Conservation (phyloP, 2,113 vertebrate genomes). For the Actenoides hombroni region DNA sequence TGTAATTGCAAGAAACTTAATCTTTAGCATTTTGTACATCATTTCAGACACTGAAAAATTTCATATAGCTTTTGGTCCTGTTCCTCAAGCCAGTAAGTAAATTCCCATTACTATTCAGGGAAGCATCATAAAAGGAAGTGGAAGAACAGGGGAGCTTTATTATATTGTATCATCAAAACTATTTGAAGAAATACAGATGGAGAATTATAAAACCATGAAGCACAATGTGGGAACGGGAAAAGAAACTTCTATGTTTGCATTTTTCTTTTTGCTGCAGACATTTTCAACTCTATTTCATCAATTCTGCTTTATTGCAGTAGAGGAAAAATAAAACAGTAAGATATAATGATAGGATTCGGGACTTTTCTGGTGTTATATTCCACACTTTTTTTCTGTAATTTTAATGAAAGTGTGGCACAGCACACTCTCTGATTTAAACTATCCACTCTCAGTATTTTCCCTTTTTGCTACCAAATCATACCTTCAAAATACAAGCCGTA, state of each 20-base stretch:
- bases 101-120: background rate
- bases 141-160: background rate
- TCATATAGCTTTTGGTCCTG: background rate
- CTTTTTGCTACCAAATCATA: constrained; percentile 58
- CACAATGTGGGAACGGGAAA: background rate
- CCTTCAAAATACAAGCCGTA: constrained; percentile 57
- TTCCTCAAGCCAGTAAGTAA: constrained; percentile 14
- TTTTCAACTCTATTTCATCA: constrained; percentile 68
- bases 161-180: background rate
- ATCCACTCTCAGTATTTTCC: constrained; percentile 57
- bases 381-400: constrained; percentile 59
- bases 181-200: constrained; percentile 12
- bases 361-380: constrained; percentile 64
- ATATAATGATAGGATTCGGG: constrained; percentile 63
- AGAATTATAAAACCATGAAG: background rate
- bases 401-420: constrained; percentile 58
- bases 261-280: constrained; percentile 50
- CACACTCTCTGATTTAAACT: constrained; percentile 65
- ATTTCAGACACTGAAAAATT: constrained; percentile 31
- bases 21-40: constrained; percentile 28
- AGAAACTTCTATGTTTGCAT: background rate
- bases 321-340: constrained; percentile 38
- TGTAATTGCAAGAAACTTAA: background rate
- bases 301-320: constrained; percentile 74
- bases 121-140: background rate